Evolutionary conservation across 2,797 vertebrate genomes (phyloP), one percentile per base, ranked within the genome.

Genomic region (Nannoperca australis): DNA sequence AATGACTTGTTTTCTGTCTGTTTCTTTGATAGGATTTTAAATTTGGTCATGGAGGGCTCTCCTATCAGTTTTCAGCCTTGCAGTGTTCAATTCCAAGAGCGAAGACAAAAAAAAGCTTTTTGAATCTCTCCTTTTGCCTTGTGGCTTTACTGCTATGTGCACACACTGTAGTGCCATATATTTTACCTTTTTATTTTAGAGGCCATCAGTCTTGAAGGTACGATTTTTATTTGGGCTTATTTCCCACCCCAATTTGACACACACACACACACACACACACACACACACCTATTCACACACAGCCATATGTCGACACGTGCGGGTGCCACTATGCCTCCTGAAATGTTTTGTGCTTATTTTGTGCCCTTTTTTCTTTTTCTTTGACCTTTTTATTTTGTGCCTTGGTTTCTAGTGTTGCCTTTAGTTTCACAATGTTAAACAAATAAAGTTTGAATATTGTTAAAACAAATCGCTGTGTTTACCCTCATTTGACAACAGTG

Each of bases 361-460:
- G 34, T 68, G 58, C 50, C 58, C 38, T 55, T 47, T 61, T 58
- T 44, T 51, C 51, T 65, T 65, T 67, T 60, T 72, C 70, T 72
- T 68, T 76, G 76, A 67, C 50, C 66, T 85, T 85, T 79, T 73
- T 68, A 70, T 68, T 78, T 67, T 78, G 91, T 89, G 76, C 80
- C 86, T 89, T 78, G 71, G 88, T 65, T 91, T 89, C 86, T 89
- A 83, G 87, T 95, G 93, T 92, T 92, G 83, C 91, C 85, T 91
- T 93, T 93, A 91, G 89, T 92, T 95, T 94, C 86, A 94, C 90
- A 74, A 93, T 94, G 91, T 95, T 91, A 89, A 94, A 93, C 88
- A 88, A 94, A 94, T 94, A 95, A 95, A 95, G 92, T 94, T 94
- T 93, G 85, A 91, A 92, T 91, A 92, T 93, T 94, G 91, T 93